These are phyloP conservation scores for Hippocampus guttulatus DNA, from an alignment of 2,113 vertebrate genomes.

Conservation along the genomic window DNA sequence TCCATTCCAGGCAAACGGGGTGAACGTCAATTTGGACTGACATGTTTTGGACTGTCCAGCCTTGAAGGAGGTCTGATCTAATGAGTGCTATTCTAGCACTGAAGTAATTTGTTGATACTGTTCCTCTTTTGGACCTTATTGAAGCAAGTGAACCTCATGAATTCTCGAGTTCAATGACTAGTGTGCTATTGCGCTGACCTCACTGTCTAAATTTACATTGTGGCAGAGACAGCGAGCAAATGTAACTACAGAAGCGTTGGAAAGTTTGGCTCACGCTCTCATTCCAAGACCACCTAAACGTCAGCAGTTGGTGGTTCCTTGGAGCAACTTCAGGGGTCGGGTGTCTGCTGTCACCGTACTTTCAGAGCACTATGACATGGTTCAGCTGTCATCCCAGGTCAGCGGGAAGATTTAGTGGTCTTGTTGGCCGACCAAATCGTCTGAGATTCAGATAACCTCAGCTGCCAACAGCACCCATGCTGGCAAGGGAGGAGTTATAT, in stretches of 20 bases:
- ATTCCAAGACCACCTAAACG: constrained; percentile 14
- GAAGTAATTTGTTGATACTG: background rate
- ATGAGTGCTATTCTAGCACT: no score
- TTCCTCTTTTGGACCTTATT: background rate
- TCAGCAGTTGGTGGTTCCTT: constrained; percentile 58
- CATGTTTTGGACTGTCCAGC: no score
- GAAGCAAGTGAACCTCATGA: background rate
- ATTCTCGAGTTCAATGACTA: background rate
- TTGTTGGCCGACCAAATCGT: constrained; percentile 36
- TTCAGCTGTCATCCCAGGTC: constrained; percentile 67
- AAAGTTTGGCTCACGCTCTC: constrained; percentile 45
- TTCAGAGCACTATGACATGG: constrained; percentile 52
- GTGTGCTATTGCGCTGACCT: background rate
- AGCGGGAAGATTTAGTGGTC: constrained; percentile 35
- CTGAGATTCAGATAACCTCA: constrained; percentile 59
- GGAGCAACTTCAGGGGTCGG: constrained; percentile 35
- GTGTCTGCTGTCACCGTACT: constrained; percentile 57
- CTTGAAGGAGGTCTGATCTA: background rate
- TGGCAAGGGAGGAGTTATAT: constrained; percentile 65
- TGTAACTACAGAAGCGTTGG: constrained; percentile 46
- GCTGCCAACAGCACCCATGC: constrained; percentile 59
- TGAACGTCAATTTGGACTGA: no score
- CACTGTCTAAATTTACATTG: constrained; percentile 29
- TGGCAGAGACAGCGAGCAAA: constrained; percentile 25
- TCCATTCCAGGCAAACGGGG: no score